Percentiles rank a stretch among this genome's conserved stretches.
phyloP scores from a whole-genome alignment of 2,113 vertebrate genomes.

The Anas platyrhynchos region DNA sequence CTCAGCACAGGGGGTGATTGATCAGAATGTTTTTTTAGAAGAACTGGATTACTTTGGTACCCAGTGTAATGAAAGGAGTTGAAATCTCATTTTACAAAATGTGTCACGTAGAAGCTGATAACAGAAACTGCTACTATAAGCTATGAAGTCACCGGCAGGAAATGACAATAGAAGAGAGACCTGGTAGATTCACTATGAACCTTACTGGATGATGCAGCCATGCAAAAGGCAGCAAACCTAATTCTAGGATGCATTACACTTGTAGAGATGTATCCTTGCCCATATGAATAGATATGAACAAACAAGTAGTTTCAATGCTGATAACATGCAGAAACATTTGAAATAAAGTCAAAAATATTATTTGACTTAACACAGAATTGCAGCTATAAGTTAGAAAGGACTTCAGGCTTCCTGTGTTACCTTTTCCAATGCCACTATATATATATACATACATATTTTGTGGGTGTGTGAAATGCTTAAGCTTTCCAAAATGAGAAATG shows the following conservation, averaged over 20 bases:
- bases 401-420: neutral
- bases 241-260: neutral
- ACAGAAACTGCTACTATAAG: neutral
- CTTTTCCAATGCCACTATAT: neutral
- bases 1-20: neutral
- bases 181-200: neutral
- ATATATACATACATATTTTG: too few species aligned
- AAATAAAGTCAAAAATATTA: neutral
- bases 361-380: neutral
- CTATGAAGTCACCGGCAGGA: neutral
- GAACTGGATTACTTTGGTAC: neutral
- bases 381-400: neutral
- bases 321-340: neutral
- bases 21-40: neutral
- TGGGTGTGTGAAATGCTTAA: neutral
- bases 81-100: neutral
- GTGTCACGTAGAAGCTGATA: neutral
- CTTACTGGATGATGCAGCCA: neutral
- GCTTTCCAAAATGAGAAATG: neutral
- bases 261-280: neutral
- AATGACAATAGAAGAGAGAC: neutral
- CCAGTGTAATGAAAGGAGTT: neutral
- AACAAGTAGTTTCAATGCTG: neutral
- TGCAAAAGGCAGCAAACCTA: neutral
- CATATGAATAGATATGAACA: fast-evolving